phyloP scores from a whole-genome alignment of 2,797 vertebrate genomes.

The Chaunax sp. region DNA sequence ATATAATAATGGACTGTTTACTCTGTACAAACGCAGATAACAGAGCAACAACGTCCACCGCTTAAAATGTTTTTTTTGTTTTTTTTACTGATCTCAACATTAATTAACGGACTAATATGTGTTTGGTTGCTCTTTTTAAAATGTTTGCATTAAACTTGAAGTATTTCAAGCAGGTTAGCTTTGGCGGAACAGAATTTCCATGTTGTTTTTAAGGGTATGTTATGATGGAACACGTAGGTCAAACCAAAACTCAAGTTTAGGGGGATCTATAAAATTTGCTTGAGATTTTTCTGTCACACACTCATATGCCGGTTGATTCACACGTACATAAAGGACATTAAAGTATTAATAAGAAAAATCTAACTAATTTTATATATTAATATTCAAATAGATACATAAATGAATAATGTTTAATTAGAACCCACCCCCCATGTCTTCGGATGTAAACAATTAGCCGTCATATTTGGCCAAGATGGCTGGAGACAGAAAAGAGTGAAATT shows the following conservation, averaged over 20 bases:
- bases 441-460: constrained; percentile 56
- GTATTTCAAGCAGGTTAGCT: not conserved
- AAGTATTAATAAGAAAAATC: not conserved
- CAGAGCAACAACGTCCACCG: not conserved
- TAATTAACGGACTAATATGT: not conserved
- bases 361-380: rapidly evolving
- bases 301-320: rapidly evolving
- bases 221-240: constrained; percentile 32
- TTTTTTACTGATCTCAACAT: not conserved
- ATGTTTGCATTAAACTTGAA: too few species aligned
- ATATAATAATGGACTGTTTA: not conserved
- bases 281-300: rapidly evolving
- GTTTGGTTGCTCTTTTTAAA: not conserved
- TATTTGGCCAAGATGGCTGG: constrained; percentile 56
- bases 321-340: rapidly evolving
- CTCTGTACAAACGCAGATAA: not conserved
- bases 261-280: rapidly evolving
- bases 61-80: too few species aligned
- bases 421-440: constrained; percentile 7
- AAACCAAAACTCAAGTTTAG: constrained; percentile 57
- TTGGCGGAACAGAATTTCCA: constrained; percentile 13
- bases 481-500: constrained; percentile 11
- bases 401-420: rapidly evolving
- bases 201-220: constrained; percentile 51
- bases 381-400: rapidly evolving